Evolutionary conservation across 2,797 vertebrate genomes (phyloP), one percentile per base, ranked within the genome.

Genomic region (Cyclura pinguis): DNA sequence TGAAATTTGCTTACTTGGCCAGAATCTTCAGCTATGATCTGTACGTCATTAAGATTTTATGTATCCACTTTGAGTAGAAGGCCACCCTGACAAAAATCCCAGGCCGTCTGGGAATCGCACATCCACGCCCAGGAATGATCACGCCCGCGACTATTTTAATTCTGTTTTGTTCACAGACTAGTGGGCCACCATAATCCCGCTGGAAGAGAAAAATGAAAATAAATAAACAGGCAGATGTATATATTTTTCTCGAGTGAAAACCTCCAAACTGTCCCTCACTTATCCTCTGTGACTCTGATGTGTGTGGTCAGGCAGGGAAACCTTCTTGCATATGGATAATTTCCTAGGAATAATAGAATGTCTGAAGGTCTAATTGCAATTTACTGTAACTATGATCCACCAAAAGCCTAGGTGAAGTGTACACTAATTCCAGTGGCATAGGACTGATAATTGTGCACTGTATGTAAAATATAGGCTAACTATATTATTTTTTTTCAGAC

Each of bases 31-130:
- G 90, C 92, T 96, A 95, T 64, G 94, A 92, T 89, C 95, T 97
- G 90, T 97, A 98, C 0, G 97, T 98, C 94, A 97, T 95, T 94
- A 97, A 96, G 80, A 99, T 98, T 97, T 99, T 99, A 96, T 99
- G 98, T 97, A 99, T 99, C 99, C 99, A 99, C 92, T 98, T 98
- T 6, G 98, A 97, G 94, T 99, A 99, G 95, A 98, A 99, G 1
- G 99, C 98, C 86, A 99, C 98, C n/a, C 98, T 98, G 90, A 99
- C 97, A 94, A 99, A 99, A 95, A 99, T 98, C 59, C 98, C 98
- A 1, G 99, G 99, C 74, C 99, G 98, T 94, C 98, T 99, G 94
- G 97, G 97, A 77, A 98, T 97, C 57, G 98, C 99, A 20, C 99
- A 99, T 93, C 99, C 98, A 50, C 99, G 97, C 82, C 99, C 98